These are phyloP conservation scores for Ornithoptera priamus DNA, from an alignment of 2,888 invertebrate genomes.

Conservation along the genomic window DNA sequence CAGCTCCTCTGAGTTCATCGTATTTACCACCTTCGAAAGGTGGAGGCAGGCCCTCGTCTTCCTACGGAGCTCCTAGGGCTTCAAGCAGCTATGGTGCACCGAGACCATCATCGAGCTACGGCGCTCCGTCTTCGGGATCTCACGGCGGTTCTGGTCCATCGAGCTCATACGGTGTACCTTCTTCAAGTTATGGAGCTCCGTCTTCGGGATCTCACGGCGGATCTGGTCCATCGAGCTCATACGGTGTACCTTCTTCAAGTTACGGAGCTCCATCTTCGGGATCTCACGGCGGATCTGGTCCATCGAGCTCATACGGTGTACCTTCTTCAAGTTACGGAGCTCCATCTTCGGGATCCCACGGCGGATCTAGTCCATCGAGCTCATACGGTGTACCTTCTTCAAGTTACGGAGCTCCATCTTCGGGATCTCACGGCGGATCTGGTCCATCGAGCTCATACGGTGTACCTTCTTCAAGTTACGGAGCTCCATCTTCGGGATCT, in stretches of 20 bases:
- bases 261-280: constrained; percentile 53
- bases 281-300: constrained; percentile 53
- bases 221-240: constrained; percentile 46
- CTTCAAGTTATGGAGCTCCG: constrained; percentile 47
- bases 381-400: constrained; percentile 52
- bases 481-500: constrained; percentile 43
- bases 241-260: constrained; percentile 51
- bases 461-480: constrained; percentile 51
- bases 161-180: constrained; percentile 54
- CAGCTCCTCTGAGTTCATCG: constrained; percentile 79
- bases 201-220: constrained; percentile 62
- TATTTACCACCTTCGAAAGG: constrained; percentile 79
- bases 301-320: constrained; percentile 55
- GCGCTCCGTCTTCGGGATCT: constrained; percentile 52
- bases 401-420: constrained; percentile 52
- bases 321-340: constrained; percentile 53
- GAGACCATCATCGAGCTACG: constrained; percentile 41
- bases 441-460: constrained; percentile 52
- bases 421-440: constrained; percentile 59
- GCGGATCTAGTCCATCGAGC: constrained; percentile 46
- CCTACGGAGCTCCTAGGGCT: constrained; percentile 43
- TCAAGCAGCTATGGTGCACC: constrained; percentile 57
- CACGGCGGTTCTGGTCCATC: constrained; percentile 46
- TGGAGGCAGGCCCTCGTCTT: constrained; percentile 51
- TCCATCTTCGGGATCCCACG: constrained; percentile 59